A percentile compares a stretch with the other conserved stretches of the same genome.
Evolutionary conservation across 2,888 invertebrate genomes (phyloP).

Genomic region (Pomacea canaliculata): DNA sequence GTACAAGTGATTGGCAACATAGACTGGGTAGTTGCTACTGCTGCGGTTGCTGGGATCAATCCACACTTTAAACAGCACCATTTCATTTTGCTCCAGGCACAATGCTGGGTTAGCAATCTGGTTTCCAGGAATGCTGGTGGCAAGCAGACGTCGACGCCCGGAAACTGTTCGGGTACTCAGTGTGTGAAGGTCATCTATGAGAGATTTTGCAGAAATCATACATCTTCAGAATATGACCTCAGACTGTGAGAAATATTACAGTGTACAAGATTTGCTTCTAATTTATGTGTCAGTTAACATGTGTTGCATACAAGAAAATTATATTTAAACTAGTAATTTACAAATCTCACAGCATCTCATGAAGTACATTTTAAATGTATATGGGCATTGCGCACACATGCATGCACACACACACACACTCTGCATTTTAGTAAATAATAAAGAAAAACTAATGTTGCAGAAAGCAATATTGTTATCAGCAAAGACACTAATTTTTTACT

Average conservation of each 20-base stretch:
- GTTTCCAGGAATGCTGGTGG: constrained; percentile 49
- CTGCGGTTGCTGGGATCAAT: constrained; percentile 57
- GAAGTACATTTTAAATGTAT: no score
- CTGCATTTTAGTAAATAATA: no score
- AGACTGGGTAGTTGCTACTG: constrained; percentile 63
- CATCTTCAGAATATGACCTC: neutral
- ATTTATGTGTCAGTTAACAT: neutral
- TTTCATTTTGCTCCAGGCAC: constrained; percentile 61
- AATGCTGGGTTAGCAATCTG: constrained; percentile 62
- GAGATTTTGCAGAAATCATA: neutral
- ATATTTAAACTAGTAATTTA: no score
- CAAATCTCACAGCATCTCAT: no score
- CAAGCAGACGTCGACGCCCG: constrained; percentile 51
- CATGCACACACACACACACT: no score
- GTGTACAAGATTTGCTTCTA: neutral
- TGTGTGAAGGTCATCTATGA: constrained; percentile 20
- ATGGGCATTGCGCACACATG: no score
- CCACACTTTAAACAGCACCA: constrained; percentile 62
- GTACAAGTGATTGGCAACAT: constrained; percentile 63
- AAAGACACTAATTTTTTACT: no score
- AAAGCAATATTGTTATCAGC: no score
- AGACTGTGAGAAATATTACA: neutral
- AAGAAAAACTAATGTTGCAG: no score
- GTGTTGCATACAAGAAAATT: no score
- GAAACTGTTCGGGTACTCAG: neutral